phyloP scores from a whole-genome alignment of 2,888 invertebrate genomes.

The Elmis aenea region DNA sequence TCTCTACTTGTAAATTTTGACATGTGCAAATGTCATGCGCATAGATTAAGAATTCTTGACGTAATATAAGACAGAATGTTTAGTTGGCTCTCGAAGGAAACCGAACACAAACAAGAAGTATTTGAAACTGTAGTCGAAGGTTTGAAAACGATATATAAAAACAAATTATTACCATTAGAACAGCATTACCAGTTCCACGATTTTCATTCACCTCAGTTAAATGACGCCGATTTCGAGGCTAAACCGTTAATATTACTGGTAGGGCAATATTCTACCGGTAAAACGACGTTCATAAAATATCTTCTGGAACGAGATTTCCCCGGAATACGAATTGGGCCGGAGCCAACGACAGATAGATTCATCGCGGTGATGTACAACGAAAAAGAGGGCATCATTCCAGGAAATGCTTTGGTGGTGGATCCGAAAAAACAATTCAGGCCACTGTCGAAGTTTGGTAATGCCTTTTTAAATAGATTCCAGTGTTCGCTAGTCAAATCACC shows the following conservation, averaged over 20 bases:
- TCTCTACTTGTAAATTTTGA: too few species aligned
- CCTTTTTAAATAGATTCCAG: conserved; percentile 95
- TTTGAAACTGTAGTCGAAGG: conserved; percentile 91
- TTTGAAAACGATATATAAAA: conserved; percentile 87
- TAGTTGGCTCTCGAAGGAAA: conserved; percentile 75
- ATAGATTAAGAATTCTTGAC: too few species aligned
- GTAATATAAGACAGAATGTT: too few species aligned
- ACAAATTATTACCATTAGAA: conserved; percentile 85
- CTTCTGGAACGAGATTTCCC: conserved; percentile 92
- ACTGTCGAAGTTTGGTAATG: conserved; percentile 93
- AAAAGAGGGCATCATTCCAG: conserved; percentile 90
- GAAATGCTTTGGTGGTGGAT: conserved; percentile 97
- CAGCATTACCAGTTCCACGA: conserved; percentile 89
- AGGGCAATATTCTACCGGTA: conserved; percentile 97
- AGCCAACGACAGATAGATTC: conserved; percentile 98
- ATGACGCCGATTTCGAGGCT: conserved; percentile 97
- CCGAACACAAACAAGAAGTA: conserved; percentile 58
- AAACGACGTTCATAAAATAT: conserved; percentile 93
- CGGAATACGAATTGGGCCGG: conserved; percentile 96
- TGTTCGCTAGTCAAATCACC: conserved; percentile 87
- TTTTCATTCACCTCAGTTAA: conserved; percentile 89
- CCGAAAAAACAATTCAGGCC: conserved; percentile 95
- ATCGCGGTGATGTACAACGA: conserved; percentile 96
- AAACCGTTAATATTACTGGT: conserved; percentile 97
- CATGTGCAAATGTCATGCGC: too few species aligned